phyloP scores from a whole-genome alignment of 2,888 invertebrate genomes.

The Zonitis immaculata region DNA sequence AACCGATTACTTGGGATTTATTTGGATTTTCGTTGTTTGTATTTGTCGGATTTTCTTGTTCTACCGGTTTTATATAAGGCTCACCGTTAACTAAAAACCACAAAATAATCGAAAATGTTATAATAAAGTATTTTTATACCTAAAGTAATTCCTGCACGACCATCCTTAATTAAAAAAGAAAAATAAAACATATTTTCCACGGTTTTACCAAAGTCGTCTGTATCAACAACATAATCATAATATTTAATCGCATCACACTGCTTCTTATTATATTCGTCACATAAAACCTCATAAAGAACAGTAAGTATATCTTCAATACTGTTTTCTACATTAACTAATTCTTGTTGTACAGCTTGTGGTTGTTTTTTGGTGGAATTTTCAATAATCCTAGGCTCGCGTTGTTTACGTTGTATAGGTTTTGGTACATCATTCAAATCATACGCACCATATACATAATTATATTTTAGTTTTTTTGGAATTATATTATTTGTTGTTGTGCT shows the following conservation, averaged over 20 bases:
- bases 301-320: slow-evolving; percentile 55
- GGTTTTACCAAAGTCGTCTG: slow-evolving; percentile 55
- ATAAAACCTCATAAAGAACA: slow-evolving; percentile 51
- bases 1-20: slow-evolving; percentile 56
- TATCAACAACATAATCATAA: slow-evolving; percentile 58
- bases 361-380: slow-evolving; percentile 45
- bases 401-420: slow-evolving; percentile 41
- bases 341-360: slow-evolving; percentile 52
- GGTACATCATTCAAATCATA: slow-evolving; percentile 44
- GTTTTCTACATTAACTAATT: slow-evolving; percentile 53
- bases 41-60: slow-evolving; percentile 30
- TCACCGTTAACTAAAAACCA: slow-evolving; percentile 25
- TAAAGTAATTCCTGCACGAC: slow-evolving; percentile 41
- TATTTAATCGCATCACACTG: slow-evolving; percentile 52
- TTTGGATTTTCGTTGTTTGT: slow-evolving; percentile 34
- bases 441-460: slow-evolving; percentile 50
- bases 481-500: slow-evolving; percentile 33
- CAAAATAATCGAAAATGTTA: not conserved
- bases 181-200: slow-evolving; percentile 63
- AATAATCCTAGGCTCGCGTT: slow-evolving; percentile 37
- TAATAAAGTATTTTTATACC: no score
- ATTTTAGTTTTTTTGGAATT: slow-evolving; percentile 40
- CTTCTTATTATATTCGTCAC: slow-evolving; percentile 46
- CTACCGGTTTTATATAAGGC: slow-evolving; percentile 36
- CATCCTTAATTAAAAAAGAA: slow-evolving; percentile 60